Conservation (phyloP, 2,113 vertebrate species). For the Aramus guarauna region DNA sequence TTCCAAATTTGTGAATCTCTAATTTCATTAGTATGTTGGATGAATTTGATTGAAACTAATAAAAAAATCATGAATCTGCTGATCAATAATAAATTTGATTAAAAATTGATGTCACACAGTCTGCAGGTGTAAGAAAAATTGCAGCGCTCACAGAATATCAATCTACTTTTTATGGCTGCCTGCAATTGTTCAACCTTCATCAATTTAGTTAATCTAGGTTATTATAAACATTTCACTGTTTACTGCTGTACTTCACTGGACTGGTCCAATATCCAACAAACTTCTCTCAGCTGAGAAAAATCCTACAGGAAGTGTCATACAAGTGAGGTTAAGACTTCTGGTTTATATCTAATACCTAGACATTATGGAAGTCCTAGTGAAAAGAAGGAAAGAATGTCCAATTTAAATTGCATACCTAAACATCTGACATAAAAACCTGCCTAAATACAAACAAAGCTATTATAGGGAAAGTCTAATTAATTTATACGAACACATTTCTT, state of each 20-base stretch:
- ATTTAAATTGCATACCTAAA: not conserved
- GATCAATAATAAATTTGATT: not conserved
- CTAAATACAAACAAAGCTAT: not conserved
- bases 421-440: not conserved
- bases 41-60: not conserved
- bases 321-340: not conserved
- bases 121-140: not conserved
- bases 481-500: not conserved
- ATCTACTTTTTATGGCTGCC: not conserved
- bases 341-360: not conserved
- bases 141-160: not conserved
- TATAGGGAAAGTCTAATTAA: not conserved
- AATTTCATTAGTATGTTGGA: not conserved
- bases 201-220: not conserved
- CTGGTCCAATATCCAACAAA: not conserved
- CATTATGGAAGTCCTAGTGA: not conserved
- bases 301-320: not conserved
- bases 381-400: not conserved
- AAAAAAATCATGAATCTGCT: not conserved
- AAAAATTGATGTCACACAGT: not conserved
- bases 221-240: not conserved
- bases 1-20: not conserved
- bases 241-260: not conserved
- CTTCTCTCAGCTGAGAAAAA: not conserved
- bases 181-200: not conserved